Percentiles rank a stretch among this genome's conserved stretches.
phyloP scores from a whole-genome alignment of 2,113 vertebrate genomes.

The Arenaria interpres region DNA sequence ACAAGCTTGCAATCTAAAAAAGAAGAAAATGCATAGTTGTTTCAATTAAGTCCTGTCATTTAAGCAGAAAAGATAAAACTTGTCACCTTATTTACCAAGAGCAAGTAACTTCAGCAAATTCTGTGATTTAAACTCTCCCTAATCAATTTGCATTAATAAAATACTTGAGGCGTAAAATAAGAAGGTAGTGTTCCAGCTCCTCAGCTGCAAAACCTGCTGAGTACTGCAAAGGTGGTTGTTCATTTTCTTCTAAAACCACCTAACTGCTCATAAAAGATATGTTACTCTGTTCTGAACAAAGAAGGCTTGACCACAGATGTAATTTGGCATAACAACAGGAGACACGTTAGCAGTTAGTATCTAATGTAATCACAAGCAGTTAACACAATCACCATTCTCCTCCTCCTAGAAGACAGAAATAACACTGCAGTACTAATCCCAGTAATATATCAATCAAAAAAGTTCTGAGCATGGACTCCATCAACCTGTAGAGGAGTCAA shows the following conservation, averaged over 20 bases:
- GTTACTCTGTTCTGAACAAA: neutral
- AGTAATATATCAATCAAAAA: neutral
- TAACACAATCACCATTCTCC: neutral
- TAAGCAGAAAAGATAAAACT: neutral
- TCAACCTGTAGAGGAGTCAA: neutral
- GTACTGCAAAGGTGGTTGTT: neutral
- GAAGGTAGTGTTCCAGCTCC: neutral
- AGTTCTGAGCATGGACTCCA: neutral
- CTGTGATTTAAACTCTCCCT: neutral
- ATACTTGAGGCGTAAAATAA: neutral
- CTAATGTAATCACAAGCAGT: neutral
- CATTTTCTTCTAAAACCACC: neutral
- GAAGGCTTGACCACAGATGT: neutral
- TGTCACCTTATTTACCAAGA: neutral
- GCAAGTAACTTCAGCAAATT: neutral
- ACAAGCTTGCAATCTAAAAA: conserved; percentile 77
- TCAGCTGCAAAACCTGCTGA: neutral
- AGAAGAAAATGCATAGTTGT: neutral
- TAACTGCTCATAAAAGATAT: neutral
- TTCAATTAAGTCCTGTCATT: neutral
- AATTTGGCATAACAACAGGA: neutral
- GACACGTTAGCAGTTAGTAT: neutral
- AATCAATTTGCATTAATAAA: neutral
- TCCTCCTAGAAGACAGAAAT: neutral
- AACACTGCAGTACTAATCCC: neutral